Evolutionary conservation across 1,140 invertebrate species (phyloP).

Genomic region (Globodera rostochiensis): DNA sequence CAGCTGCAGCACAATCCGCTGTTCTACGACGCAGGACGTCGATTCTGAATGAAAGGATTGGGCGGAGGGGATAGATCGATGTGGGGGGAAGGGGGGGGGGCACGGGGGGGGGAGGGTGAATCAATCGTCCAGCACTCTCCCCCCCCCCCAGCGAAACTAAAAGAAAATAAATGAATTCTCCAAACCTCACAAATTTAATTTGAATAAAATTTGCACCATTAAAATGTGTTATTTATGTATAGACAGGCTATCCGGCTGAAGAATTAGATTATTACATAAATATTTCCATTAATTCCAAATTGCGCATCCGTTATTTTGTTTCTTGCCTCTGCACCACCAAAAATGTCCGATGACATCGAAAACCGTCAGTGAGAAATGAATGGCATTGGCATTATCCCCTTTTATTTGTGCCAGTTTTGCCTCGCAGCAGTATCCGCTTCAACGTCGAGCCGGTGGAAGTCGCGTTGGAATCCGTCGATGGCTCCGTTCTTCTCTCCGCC

Average conservation of each 20-base stretch:
- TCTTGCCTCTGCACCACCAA: neutral
- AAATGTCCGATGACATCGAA: constrained; percentile 3
- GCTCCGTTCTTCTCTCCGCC: constrained; percentile 17
- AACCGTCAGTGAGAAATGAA: neutral
- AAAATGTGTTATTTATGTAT: no score
- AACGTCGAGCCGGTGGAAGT: constrained; percentile 23
- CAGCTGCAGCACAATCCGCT: neutral
- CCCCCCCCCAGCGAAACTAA: no score
- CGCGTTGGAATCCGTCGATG: constrained; percentile 12
- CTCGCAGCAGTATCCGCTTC: neutral
- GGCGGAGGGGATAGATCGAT: neutral
- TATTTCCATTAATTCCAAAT: neutral
- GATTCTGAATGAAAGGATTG: no score
- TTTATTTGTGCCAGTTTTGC: constrained; percentile 6
- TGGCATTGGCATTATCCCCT: no score
- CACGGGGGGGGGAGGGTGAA: no score
- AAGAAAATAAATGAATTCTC: no score
- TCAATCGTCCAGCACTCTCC: no score
- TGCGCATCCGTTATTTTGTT: neutral
- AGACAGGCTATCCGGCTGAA: no score
- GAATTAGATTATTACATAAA: no score
- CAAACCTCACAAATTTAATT: no score
- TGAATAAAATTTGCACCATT: no score
- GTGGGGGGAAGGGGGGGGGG: no score
- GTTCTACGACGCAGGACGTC: neutral